Conservation (phyloP, 2,888 invertebrate species). For the Mythimna lalbum region DNA sequence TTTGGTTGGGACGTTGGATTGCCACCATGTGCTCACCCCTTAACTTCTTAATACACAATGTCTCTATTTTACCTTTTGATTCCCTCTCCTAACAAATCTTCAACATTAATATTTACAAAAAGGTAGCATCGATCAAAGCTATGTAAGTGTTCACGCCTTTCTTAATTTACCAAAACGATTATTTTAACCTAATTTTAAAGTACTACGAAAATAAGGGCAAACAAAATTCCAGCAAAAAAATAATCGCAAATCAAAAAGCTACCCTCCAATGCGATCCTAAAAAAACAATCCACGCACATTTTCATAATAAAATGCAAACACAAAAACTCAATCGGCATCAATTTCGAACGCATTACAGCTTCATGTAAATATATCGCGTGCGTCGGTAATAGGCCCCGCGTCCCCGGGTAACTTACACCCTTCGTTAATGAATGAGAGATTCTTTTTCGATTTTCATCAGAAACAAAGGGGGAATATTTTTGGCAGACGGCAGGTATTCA, state of each 20-base stretch:
- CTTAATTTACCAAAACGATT: too few relatives aligned
- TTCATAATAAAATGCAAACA: slow-evolving; percentile 12
- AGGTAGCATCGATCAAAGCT: too few relatives aligned
- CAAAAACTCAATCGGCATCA: slow-evolving; percentile 2
- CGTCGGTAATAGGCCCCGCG: slow-evolving; percentile 66
- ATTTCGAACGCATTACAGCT: slow-evolving; percentile 6
- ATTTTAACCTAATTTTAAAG: too few relatives aligned
- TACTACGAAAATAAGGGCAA: not conserved
- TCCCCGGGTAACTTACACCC: slow-evolving; percentile 86
- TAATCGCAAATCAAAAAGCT: slow-evolving; percentile 1
- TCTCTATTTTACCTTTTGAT: too few relatives aligned
- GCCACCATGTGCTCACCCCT: too few relatives aligned
- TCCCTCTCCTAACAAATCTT: too few relatives aligned
- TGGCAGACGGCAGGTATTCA: slow-evolving; percentile 79
- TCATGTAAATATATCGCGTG: slow-evolving; percentile 39
- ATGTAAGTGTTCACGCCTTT: too few relatives aligned
- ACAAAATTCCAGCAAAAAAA: slow-evolving; percentile 1
- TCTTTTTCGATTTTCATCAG: slow-evolving; percentile 88
- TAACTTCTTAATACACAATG: too few relatives aligned
- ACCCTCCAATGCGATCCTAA: slow-evolving; percentile 8
- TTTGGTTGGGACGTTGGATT: too few relatives aligned
- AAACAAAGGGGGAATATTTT: slow-evolving; percentile 85
- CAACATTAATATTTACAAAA: too few relatives aligned
- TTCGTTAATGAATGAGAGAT: slow-evolving; percentile 87
- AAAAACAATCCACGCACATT: slow-evolving; percentile 18